Base-by-base conservation (phyloP, 1,140 invertebrate species). In the Neocloeon triangulifer region DNA sequence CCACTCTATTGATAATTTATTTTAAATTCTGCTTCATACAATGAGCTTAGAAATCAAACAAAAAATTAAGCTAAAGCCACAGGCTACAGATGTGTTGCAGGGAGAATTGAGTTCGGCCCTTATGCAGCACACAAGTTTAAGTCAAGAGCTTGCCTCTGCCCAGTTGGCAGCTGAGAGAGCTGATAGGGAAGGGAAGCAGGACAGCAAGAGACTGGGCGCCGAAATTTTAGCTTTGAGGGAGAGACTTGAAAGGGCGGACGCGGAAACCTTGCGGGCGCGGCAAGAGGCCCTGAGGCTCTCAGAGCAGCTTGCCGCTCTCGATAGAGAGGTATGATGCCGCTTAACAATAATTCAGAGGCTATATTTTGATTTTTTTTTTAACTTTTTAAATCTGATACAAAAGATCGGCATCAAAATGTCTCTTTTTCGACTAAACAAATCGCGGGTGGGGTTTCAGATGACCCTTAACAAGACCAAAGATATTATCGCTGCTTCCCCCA, bases 291-390 rank as follows among this genome's bases (percentile, higher is more conserved):
- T 78, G 19, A 58, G 75, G 29, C 56, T 81, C 1, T 62, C 62
- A 13, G 76, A 80, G 44, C 70, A 76, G 41, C 68, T 81, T 22
- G 62, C 73, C 7, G 67, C 63, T 30, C 47, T 79, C 32, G 75
- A 82, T 44, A 77, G 78, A 52, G 75, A 80, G 61, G 75, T 76
- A 45, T 33, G n/a, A n/a, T n/a, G n/a, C n/a, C n/a, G n/a, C n/a
- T n/a, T n/a, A n/a, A n/a, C n/a, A n/a, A n/a, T n/a, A n/a, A n/a
- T n/a, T n/a, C n/a, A n/a, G n/a, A n/a, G n/a, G n/a, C n/a, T n/a
- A n/a, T n/a, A n/a, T n/a, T n/a, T n/a, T n/a, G n/a, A n/a, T n/a
- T n/a, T n/a, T n/a, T n/a, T n/a, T n/a, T n/a, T n/a, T n/a, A n/a
- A n/a, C n/a, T n/a, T n/a, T n/a, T n/a, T n/a, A n/a, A n/a, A n/a